Evolutionary conservation across 1,140 invertebrate genomes (phyloP).

Genomic region (Drosophila nannoptera): DNA sequence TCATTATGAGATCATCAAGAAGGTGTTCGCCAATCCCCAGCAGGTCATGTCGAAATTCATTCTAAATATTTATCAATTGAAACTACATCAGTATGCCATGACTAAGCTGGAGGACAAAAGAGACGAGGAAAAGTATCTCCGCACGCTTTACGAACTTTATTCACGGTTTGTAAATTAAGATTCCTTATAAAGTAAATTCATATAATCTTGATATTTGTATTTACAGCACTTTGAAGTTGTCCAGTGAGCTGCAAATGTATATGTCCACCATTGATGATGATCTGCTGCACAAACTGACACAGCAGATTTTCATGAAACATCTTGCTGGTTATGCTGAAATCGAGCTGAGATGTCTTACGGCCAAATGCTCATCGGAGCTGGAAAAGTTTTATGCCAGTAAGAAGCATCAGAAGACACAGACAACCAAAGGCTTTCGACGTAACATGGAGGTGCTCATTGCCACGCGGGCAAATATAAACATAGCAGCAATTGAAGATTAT

Average conservation of each 20-base stretch:
- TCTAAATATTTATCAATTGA: conserved; percentile 96
- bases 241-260: conserved; percentile 85
- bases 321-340: conserved; percentile 86
- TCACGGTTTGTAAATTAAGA: conserved; percentile 80
- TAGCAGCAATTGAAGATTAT: conserved; percentile 96
- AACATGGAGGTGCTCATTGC: conserved; percentile 96
- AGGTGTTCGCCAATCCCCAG: conserved; percentile 97
- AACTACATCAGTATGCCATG: conserved; percentile 92
- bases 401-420: conserved; percentile 96
- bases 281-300: conserved; percentile 89
- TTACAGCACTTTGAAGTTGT: conserved; percentile 85
- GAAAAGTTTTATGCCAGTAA: conserved; percentile 95
- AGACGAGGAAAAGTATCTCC: conserved; percentile 93
- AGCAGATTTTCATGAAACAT: conserved; percentile 91
- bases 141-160: conserved; percentile 93
- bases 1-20: conserved; percentile 92
- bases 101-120: conserved; percentile 87
- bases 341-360: conserved; percentile 88
- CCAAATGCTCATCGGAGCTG: conserved; percentile 86
- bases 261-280: conserved; percentile 90
- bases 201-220: conserved; percentile 7
- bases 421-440: conserved; percentile 92
- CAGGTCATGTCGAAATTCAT: conserved; percentile 99
- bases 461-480: conserved; percentile 94
- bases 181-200: neutral